Conservation (phyloP, 1,140 invertebrate genomes). For the Heliconius eleuchia region DNA sequence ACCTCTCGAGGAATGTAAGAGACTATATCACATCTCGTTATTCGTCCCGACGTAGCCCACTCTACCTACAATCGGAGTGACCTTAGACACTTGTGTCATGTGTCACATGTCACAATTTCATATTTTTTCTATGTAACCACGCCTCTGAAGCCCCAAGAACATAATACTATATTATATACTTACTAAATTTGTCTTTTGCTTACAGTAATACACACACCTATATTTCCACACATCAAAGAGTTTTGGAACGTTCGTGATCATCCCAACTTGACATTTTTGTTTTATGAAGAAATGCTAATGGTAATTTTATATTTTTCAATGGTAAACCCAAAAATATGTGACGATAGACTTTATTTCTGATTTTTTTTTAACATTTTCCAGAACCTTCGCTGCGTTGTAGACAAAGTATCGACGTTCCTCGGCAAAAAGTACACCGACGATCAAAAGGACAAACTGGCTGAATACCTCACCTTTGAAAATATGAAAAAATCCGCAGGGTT, state of each 20-base stretch:
- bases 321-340: neutral
- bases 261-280: constrained; percentile 87
- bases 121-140: too few species aligned
- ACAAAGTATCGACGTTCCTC: constrained; percentile 82
- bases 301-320: constrained; percentile 30
- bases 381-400: constrained; percentile 69
- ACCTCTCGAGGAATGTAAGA: too few species aligned
- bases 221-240: constrained; percentile 87
- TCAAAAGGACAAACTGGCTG: constrained; percentile 76
- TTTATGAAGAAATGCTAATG: constrained; percentile 86
- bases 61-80: too few species aligned
- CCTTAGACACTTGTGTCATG: too few species aligned
- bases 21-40: too few species aligned
- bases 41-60: too few species aligned
- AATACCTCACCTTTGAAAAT: constrained; percentile 84
- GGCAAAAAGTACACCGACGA: constrained; percentile 74
- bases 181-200: neutral
- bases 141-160: too few species aligned
- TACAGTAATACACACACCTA: constrained; percentile 86
- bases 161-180: too few species aligned
- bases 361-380: neutral
- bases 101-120: too few species aligned
- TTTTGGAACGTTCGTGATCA: constrained; percentile 84
- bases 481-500: constrained; percentile 84
- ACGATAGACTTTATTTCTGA: too few species aligned